Percentiles rank a stretch among this genome's conserved stretches.
These are phyloP conservation scores for Syngnathus scovelli DNA, from an alignment of 2,113 vertebrate species.

Conservation along the genomic window DNA sequence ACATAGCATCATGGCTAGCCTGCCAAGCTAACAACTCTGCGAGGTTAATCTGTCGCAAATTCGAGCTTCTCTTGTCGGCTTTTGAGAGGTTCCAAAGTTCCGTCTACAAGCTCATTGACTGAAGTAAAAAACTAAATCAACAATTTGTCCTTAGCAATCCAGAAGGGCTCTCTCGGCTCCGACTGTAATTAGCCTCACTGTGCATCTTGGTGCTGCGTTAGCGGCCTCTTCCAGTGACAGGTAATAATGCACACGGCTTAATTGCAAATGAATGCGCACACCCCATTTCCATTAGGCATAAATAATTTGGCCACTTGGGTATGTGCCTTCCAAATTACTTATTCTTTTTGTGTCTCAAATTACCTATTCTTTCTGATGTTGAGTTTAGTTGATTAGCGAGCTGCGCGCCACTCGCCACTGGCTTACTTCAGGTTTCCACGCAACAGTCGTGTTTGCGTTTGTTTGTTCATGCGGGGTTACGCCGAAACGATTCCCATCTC, in stretches of 20 bases:
- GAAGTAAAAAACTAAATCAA: not conserved
- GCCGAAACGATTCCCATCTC: conserved; percentile 47
- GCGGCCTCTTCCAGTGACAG: conserved; percentile 61
- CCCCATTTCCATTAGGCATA: conserved; percentile 75
- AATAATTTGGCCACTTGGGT: conserved; percentile 80
- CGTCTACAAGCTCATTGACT: not conserved
- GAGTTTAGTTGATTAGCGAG: conserved; percentile 72
- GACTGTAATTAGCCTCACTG: conserved; percentile 40
- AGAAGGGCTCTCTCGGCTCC: conserved; percentile 53
- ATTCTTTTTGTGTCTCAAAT: conserved; percentile 79
- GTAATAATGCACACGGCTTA: conserved; percentile 69
- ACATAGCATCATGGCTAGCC: no score
- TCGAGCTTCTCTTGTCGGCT: not conserved
- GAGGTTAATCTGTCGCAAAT: no score
- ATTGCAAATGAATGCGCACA: conserved; percentile 69
- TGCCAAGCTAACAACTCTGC: no score
- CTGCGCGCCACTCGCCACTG: conserved; percentile 67
- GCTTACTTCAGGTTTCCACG: conserved; percentile 60
- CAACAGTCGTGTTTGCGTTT: conserved; percentile 29
- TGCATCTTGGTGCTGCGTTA: conserved; percentile 36
- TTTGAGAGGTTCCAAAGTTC: not conserved
- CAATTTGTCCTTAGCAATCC: conserved; percentile 12
- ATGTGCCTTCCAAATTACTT: conserved; percentile 72
- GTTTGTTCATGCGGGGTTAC: conserved; percentile 39
- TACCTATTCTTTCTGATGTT: conserved; percentile 81